Evolutionary conservation across 1,140 invertebrate genomes (phyloP).

Genomic region (Pinna nobilis): DNA sequence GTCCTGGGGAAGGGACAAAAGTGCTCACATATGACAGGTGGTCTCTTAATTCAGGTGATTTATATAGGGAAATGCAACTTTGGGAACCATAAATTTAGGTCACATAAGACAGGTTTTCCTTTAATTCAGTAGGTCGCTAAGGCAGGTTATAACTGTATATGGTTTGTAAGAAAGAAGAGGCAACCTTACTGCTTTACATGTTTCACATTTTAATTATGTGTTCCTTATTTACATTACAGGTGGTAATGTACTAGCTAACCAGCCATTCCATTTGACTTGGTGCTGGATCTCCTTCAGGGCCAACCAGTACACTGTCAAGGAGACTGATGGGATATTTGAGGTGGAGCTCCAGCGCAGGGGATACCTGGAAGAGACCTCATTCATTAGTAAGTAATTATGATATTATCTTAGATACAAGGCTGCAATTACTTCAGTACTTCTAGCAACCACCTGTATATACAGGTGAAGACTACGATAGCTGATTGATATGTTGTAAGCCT

Average conservation of each 20-base stretch:
- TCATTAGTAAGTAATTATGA: constrained; percentile 71
- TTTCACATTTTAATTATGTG: no score
- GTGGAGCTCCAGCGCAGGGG: constrained; percentile 70
- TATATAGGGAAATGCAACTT: no score
- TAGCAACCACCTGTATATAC: not conserved
- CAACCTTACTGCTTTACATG: no score
- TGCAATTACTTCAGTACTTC: not conserved
- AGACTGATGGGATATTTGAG: constrained; percentile 64
- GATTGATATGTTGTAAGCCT: not conserved
- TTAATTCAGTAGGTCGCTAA: no score
- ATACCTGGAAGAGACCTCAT: constrained; percentile 73
- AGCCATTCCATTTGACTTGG: constrained; percentile 74
- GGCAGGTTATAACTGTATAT: no score
- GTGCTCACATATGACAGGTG: constrained; percentile 63
- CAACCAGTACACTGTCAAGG: constrained; percentile 62
- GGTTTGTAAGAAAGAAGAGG: no score
- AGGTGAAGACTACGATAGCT: not conserved
- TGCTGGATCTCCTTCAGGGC: constrained; percentile 72
- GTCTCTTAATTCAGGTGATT: constrained; percentile 66
- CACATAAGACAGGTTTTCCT: no score
- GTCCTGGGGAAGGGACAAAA: constrained; percentile 63
- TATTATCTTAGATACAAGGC: no score
- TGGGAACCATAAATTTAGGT: no score
- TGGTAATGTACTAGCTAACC: constrained; percentile 68
- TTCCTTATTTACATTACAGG: constrained; percentile 66